These are phyloP conservation scores for Thunnus maccoyii DNA, from an alignment of 2,113 vertebrate species.

Conservation along the genomic window DNA sequence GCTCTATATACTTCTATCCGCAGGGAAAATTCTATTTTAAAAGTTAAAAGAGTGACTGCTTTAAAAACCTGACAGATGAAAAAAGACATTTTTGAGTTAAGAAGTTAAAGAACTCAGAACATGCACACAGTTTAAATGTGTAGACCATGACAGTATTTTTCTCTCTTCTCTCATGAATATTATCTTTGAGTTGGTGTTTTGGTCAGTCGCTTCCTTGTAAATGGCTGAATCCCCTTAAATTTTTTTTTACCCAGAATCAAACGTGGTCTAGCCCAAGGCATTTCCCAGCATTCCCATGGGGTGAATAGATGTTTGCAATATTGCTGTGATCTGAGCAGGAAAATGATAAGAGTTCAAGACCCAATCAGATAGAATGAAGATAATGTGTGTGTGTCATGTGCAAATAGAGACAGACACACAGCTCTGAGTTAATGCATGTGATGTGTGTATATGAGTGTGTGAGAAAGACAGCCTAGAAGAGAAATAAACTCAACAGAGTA, in stretches of 20 bases:
- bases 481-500: background rate
- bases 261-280: background rate
- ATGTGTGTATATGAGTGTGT: too few species aligned
- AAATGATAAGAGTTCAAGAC: background rate
- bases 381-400: too few species aligned
- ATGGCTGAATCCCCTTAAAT: background rate
- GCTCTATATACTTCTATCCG: constrained; percentile 39
- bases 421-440: background rate
- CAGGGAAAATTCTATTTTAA: constrained; percentile 47
- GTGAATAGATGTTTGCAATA: background rate
- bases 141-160: background rate
- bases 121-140: background rate
- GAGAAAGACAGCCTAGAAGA: background rate
- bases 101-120: background rate
- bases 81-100: background rate
- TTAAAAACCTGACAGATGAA: constrained; percentile 14
- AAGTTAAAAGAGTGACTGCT: constrained; percentile 19
- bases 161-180: background rate
- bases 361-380: background rate
- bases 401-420: too few species aligned
- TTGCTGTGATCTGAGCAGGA: too few species aligned
- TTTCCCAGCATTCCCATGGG: background rate
- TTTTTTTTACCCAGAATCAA: background rate
- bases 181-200: background rate
- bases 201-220: background rate